Base-by-base conservation (phyloP, 2,888 invertebrate genomes). In the Eumerus sabulonum region DNA sequence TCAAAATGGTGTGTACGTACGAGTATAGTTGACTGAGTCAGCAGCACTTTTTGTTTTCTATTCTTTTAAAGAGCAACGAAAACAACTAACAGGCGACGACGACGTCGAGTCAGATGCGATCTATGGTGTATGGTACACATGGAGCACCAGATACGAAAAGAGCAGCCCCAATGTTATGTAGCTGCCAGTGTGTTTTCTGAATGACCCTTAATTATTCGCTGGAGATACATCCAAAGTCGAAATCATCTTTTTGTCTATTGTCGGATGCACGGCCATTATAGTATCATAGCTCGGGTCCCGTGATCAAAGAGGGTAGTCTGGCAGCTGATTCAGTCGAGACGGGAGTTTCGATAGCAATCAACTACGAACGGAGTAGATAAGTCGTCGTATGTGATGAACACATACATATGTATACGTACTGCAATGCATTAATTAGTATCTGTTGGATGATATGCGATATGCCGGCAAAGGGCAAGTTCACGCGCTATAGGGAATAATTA, bases 201-300 rank as follows among this genome's bases (percentile, higher is more conserved):
- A 70, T 74, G 68, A 74, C 79, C 79, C 64, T 68, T 74, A 74
- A 79, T 79, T 79, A 70, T 79, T 70, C 74, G 64, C 68, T 74
- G 74, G 74, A 62, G 79, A 66, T 54, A 60, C 60, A 64, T 56
- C 54, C 54, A 54, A 42, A 38, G 44, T 50, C 17, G 5, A 72
- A 72, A 53, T 47, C 57, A 53, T 67, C 47, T 56, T 66, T 56
- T 72, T 63, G 48, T 77, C 42, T 77, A 77, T 73, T 77, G 73
- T 73, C 50, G 57, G 72, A 77, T 57, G 51, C 35, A 36, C 13
- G 13, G 13, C 42, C 9, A 11, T 44, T n/a, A 16, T n/a, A 27
- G 1, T 27, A 17, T 16, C 47, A 16, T 17, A 17, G 4, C 3
- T 11, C 4, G 4, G 47, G 9, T n/a, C 12, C 38, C 50, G 11